Evolutionary conservation across 2,888 invertebrate species (phyloP).

Genomic region (Caenorhabditis sinica): DNA sequence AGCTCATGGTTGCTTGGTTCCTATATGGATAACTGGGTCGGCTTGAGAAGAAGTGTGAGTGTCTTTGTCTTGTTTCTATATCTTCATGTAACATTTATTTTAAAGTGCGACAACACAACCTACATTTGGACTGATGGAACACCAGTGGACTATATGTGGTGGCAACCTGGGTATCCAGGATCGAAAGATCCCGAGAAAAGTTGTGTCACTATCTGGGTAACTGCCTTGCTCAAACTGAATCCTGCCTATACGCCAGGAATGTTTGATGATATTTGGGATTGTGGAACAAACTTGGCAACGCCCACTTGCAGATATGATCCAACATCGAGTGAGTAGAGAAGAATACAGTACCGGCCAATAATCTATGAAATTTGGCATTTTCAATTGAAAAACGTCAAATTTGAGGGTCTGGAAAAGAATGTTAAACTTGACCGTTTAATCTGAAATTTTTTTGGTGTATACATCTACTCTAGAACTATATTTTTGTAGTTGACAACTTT

Average conservation of each 20-base stretch:
- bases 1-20: conserved; percentile 5
- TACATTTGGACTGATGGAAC: conserved; percentile 61
- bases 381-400: no score
- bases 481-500: not conserved
- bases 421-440: no score
- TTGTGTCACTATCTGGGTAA: conserved; percentile 57
- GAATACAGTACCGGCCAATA: no score
- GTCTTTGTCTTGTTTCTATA: not conserved
- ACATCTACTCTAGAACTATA: no score
- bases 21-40: conserved; percentile 59
- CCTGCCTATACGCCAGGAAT: conserved; percentile 42
- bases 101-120: conserved; percentile 47
- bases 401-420: no score
- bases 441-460: no score
- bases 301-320: conserved; percentile 57
- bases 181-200: conserved; percentile 45
- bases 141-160: conserved; percentile 52
- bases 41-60: conserved; percentile 43
- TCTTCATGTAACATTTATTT: no score
- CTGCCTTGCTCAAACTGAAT: conserved; percentile 5
- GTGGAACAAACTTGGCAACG: conserved; percentile 54
- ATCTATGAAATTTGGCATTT: no score
- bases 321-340: conserved; percentile 22
- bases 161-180: conserved; percentile 55
- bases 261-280: conserved; percentile 62